Base-by-base conservation (phyloP, 2,113 vertebrate genomes). In the Anhinga anhinga region DNA sequence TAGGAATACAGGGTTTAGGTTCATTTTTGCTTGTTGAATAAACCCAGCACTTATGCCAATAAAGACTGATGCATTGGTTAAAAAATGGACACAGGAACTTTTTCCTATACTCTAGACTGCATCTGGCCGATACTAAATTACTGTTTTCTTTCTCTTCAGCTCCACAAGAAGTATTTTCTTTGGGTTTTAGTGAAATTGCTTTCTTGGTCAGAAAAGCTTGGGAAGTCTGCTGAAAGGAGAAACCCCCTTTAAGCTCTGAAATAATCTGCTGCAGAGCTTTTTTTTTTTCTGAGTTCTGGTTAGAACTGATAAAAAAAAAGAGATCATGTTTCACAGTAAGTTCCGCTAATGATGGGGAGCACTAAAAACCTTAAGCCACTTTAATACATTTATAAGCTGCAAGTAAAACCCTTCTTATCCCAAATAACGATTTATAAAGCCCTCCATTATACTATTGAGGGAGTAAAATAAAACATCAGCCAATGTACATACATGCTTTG, bases 361-460 rank as follows among this genome's bases (percentile, higher is more conserved):
- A 91, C 83, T 86, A 95, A 94, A 95, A 97, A 74, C 55, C 80
- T 77, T 95, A 95, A 97, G 86, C 92, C 92, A 72, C 52, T 96
- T 89, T 84, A 97, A 96, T 94, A 84, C 7, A 2, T 72, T 76
- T 61, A 40, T 95, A 96, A 96, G 61, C 91, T 89, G 30, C 52
- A 82, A 92, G 69, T 71, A 92, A 96, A 95, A 44, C 83, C 81
- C 49, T 89, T 89, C 81, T 95, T 91, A 96, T 96, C 73, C 95
- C 94, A 95, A 96, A 47, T 89, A 92, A 95, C 1, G 7, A 82
- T 72, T 88, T 88, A 55, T 91, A 94, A 96, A 95, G 65, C 49
- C 61, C 50, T 81, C 69, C 72, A 76, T 92, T 94, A 79, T 49
- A 23, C 44, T 72, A 52, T 3, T 15, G 36, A 88, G 55, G 86